Evolutionary conservation across 2,797 vertebrate genomes (phyloP).

Genomic region (Columba guinea): DNA sequence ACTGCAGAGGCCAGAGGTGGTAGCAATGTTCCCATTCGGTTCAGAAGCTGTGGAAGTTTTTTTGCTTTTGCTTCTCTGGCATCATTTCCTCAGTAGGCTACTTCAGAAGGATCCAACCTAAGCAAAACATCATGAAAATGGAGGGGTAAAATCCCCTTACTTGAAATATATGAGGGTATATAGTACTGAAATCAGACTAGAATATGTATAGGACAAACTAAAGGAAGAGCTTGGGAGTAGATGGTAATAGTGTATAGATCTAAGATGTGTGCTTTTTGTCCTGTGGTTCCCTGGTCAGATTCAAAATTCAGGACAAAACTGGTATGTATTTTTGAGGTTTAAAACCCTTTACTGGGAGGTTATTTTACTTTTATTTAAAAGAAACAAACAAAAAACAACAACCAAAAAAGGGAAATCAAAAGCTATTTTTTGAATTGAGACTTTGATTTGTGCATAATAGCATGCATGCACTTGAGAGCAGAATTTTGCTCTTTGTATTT

Average conservation of each 20-base stretch:
- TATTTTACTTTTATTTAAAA: not conserved
- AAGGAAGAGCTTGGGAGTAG: not conserved
- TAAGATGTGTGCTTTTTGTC: not conserved
- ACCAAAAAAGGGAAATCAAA: not conserved
- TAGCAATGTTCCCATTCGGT: not conserved
- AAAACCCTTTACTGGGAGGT: not conserved
- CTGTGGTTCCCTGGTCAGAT: not conserved
- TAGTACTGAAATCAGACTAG: not conserved
- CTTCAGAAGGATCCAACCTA: not conserved
- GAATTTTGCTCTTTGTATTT: not conserved
- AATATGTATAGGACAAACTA: not conserved
- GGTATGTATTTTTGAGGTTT: not conserved
- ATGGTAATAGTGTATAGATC: not conserved
- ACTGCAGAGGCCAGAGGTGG: not conserved
- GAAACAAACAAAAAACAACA: not conserved
- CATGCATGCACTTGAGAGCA: not conserved
- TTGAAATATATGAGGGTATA: not conserved
- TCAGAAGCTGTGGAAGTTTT: not conserved
- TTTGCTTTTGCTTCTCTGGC: not conserved
- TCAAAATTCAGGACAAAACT: not conserved
- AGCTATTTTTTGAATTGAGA: not conserved
- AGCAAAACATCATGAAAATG: accelerated
- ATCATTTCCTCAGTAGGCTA: accelerated
- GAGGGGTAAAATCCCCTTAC: not conserved
- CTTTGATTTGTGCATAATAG: not conserved